Evolutionary conservation across 92 coral and sea anemone species (phyloP).

Genomic region (Hydrozoanthus gracilis): DNA sequence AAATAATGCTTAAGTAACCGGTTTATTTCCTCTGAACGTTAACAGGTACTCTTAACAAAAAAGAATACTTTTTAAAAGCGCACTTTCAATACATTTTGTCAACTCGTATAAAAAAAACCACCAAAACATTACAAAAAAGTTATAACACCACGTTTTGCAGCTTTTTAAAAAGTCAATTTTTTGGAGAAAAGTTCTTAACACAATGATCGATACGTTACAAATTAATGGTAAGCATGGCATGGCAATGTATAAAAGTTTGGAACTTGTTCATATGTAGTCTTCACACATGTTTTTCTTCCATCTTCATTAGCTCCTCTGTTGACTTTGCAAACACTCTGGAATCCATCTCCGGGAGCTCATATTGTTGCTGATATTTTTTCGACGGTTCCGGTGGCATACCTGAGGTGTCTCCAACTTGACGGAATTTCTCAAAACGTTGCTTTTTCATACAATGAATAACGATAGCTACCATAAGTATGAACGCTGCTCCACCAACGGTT

Average conservation of each 20-base stretch:
- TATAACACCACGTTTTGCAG: too few species aligned
- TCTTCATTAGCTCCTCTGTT: not conserved
- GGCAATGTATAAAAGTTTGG: not conserved
- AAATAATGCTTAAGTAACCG: too few species aligned
- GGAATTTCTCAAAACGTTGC: not conserved
- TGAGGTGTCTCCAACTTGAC: not conserved
- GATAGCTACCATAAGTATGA: not conserved
- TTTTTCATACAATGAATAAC: constrained; percentile 2
- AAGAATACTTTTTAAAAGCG: too few species aligned
- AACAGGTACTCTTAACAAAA: too few species aligned
- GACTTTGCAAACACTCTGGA: not conserved
- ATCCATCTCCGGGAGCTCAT: constrained; percentile 13
- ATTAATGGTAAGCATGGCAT: too few species aligned
- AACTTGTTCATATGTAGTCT: not conserved
- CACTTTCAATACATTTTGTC: too few species aligned
- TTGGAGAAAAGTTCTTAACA: too few species aligned
- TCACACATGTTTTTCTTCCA: not conserved
- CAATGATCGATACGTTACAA: too few species aligned
- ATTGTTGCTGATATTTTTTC: not conserved
- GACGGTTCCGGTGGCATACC: not conserved
- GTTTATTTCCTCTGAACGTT: too few species aligned
- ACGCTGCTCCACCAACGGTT: not conserved
- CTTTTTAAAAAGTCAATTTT: too few species aligned
- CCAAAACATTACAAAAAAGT: too few species aligned
- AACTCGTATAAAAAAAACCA: too few species aligned